Conservation (phyloP, 2,113 vertebrate species). For the Ellobius talpinus region DNA sequence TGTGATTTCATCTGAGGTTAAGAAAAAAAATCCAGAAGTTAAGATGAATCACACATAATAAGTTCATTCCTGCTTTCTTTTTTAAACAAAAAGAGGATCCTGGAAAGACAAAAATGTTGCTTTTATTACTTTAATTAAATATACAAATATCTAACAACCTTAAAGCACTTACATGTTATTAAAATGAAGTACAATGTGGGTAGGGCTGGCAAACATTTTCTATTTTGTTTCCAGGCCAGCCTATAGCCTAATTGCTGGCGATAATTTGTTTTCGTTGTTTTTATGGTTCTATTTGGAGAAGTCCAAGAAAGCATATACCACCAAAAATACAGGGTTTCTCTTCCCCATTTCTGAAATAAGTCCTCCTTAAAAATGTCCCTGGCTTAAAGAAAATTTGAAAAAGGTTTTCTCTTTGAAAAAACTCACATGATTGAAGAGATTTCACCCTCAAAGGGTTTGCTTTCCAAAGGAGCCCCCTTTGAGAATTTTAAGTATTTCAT, state of each 20-base stretch:
- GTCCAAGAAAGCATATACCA: conserved; percentile 10
- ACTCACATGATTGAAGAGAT: conserved; percentile 81
- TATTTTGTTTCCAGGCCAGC: neutral
- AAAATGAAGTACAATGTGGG: neutral
- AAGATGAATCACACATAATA: neutral
- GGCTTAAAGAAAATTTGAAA: conserved; percentile 77
- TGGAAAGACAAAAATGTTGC: neutral
- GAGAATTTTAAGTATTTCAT: conserved; percentile 83
- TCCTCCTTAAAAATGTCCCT: conserved; percentile 62
- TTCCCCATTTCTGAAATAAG: conserved; percentile 65
- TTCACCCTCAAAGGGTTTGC: conserved; percentile 85
- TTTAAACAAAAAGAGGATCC: neutral
- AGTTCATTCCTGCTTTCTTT: conserved; percentile 4
- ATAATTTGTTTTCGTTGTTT: conserved; percentile 56
- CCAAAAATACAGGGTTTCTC: neutral
- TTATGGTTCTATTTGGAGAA: conserved; percentile 45
- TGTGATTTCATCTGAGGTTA: neutral
- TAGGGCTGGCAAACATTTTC: neutral
- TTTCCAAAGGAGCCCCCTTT: conserved; percentile 83
- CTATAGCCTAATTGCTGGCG: neutral
- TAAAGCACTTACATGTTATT: conserved; percentile 23
- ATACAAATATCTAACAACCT: neutral
- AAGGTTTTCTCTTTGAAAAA: conserved; percentile 82
- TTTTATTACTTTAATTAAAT: conserved; percentile 33
- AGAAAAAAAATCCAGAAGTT: conserved; percentile 23